Evolutionary conservation across 2,113 vertebrate species (phyloP), one percentile per base, ranked within the genome.

Genomic region (Himantopus leucocephalus): DNA sequence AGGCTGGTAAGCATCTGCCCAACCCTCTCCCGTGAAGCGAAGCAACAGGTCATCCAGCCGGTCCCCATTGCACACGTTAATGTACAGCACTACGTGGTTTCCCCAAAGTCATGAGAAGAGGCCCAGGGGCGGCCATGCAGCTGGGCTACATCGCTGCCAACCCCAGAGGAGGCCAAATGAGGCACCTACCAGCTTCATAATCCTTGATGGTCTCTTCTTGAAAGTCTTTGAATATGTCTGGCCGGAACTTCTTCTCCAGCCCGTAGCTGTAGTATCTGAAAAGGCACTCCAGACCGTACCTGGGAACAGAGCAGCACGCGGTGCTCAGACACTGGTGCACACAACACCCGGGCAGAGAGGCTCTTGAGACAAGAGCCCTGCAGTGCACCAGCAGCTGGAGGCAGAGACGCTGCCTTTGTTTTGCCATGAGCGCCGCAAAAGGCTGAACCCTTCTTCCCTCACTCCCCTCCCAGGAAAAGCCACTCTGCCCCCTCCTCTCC

Each of bases 221-320:
- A 92, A 99, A 99, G 97, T 99, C 99, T 94, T 99, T 99, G 95
- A 99, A 99, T 94, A 99, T 99, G 91, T 99, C 99, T 5, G 98
- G 98, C 95, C 99, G 98, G 98, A 99, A 99, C 92, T 99, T 99
- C 98, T 98, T 99, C 97, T 99, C 99, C 80, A 99, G 98, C 41
- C 99, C 99, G 0, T 99, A 99, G 97, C 99, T 99, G 96, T 99
- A 99, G 98, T 99, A 99, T 98, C 99, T 98, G 98, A 99, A 99
- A 98, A 99, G 99, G 98, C 99, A 99, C 99, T 99, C 99, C 97
- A 99, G 98, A 83, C 99, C 99, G 62, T 99, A 99, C 98, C 99
- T 99, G 97, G 35, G 82, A 85, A 93, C 6, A 82, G 45, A 92
- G 60, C 43, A 37, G 47, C 47, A 90, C 0, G 0, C 19, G 30